These are phyloP conservation scores for Auanema sp. DNA, from an alignment of 2,888 invertebrate species.

Conservation along the genomic window DNA sequence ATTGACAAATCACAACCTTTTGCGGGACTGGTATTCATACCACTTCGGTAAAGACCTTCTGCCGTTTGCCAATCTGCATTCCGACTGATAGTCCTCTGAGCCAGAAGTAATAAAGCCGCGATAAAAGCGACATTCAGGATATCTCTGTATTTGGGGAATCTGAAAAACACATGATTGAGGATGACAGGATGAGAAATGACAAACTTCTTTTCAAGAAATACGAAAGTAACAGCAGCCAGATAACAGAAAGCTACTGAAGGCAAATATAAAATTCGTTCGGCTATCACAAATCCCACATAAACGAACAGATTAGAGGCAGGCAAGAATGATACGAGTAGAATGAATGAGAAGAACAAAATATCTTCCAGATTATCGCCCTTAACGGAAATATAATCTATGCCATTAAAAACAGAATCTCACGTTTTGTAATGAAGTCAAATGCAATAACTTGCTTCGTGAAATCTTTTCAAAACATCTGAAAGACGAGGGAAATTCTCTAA, in stretches of 20 bases:
- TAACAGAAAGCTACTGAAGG: conserved; percentile 94
- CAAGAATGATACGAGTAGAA: conserved; percentile 87
- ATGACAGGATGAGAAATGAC: not conserved
- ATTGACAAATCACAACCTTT: conserved; percentile 75
- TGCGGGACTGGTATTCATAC: conserved; percentile 89
- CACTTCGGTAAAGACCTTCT: conserved; percentile 78
- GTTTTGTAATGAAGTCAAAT: too few species aligned
- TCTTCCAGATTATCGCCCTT: too few species aligned
- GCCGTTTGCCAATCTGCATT: conserved; percentile 45
- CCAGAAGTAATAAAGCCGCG: conserved; percentile 21
- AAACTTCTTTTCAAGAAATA: not conserved
- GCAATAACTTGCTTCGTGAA: not conserved
- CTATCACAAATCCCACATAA: conserved; percentile 96
- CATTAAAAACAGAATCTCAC: too few species aligned
- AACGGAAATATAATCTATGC: too few species aligned
- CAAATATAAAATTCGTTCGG: conserved; percentile 90
- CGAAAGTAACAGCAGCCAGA: conserved; percentile 71
- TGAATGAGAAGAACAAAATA: conserved; percentile 70
- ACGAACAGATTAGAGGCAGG: conserved; percentile 94
- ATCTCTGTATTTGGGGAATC: not conserved
- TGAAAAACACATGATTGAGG: too few species aligned
- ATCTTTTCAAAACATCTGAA: conserved; percentile 1
- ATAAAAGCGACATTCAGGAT: not conserved
- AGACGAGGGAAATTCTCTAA: not conserved
- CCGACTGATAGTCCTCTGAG: conserved; percentile 25